Base-by-base conservation (phyloP, 1,140 invertebrate genomes). In the Drosophila guanche region DNA sequence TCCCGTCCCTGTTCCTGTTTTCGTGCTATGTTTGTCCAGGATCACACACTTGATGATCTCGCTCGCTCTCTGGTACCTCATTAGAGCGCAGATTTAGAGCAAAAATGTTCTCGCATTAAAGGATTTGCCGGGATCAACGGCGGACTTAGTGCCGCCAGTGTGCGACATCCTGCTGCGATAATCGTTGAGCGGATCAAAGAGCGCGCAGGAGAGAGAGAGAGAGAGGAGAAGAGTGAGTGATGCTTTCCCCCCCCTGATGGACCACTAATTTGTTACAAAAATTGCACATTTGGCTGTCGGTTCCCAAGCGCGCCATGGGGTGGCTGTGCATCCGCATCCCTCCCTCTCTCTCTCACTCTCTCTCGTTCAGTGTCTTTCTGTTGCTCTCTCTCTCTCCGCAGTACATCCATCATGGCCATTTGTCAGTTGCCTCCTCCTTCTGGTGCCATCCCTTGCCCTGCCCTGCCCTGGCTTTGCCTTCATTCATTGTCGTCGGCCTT, bases 261-360 rank as follows among this genome's bases (percentile, higher is more conserved):
- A 56, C 60, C 45, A 76, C 81, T 85, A 85, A 85, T 85, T 85
- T 86, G 80, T 76, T 85, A 86, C 81, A 80, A 85, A 74, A 86
- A 76, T 86, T 85, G 76, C 77, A 85, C 80, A 85, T 85, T 80
- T 86, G 45, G 62, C 22, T 59, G 71, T 55, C 54, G 55, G 43
- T 41, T 23, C 16, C 29, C 12, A 40, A 40, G 57, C 66, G 46
- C 71, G 43, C 62, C 72, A 85, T 68, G 73, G 76, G 81, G 80
- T 77, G 67, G 50, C 8, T 20, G 16, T 20, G 46, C 16, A 48
- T 55, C 41, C 46, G 58, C 76, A 60, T 71, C 67, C 62, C 45
- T 86, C 81, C 76, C 65, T 27, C 61, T 56, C 41, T 61, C 25
- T 29, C 46, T 48, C 25, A 41, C n/a, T 20, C 41, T 29, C 46